Evolutionary conservation across 2,888 invertebrate genomes (phyloP).

Genomic region (Deroplatys truncata): DNA sequence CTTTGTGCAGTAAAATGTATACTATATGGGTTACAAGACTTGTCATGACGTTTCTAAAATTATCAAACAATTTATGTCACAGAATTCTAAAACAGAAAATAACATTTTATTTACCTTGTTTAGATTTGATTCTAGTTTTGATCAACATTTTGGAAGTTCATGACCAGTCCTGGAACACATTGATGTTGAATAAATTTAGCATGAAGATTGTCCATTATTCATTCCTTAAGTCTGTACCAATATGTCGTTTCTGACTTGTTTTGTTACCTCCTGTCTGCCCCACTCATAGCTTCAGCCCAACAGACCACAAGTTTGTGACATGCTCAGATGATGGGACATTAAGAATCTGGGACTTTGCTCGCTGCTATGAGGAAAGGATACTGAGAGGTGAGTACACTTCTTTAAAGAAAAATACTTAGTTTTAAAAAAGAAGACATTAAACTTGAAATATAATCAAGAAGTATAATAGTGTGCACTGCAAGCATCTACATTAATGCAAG

Average conservation of each 20-base stretch:
- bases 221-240: neutral
- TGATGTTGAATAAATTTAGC: neutral
- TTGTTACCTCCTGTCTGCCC: slow-evolving; percentile 15
- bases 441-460: no score
- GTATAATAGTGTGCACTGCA: no score
- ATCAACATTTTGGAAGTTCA: neutral
- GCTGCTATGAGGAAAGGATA: slow-evolving; percentile 93
- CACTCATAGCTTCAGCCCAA: slow-evolving; percentile 88
- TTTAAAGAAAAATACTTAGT: neutral
- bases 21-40: neutral
- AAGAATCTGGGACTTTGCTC: slow-evolving; percentile 97
- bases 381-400: slow-evolving; percentile 59
- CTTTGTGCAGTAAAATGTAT: neutral
- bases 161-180: neutral
- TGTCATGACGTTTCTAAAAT: neutral
- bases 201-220: neutral
- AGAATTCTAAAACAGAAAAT: neutral
- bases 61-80: neutral
- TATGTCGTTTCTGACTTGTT: slow-evolving; percentile 1
- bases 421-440: neutral
- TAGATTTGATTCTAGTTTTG: neutral
- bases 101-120: neutral
- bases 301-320: slow-evolving; percentile 97
- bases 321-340: slow-evolving; percentile 99
- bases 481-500: no score